Base-by-base conservation (phyloP, 2,888 invertebrate species). In the Synergus japonicus region DNA sequence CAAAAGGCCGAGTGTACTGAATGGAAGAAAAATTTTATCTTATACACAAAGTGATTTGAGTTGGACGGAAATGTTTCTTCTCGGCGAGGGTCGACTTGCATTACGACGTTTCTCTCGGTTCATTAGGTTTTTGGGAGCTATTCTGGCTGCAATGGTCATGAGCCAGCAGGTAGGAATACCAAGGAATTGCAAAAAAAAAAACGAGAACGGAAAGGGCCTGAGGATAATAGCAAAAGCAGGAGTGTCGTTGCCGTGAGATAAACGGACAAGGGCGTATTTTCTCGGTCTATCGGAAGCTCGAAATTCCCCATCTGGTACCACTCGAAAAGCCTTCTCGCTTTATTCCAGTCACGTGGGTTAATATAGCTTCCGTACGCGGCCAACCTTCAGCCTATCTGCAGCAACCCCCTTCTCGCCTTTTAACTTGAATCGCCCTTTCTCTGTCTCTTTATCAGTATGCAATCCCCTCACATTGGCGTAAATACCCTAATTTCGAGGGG, bases 321-420 rank as follows among this genome's bases (percentile, higher is more conserved):
- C 54, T 73, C 76, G 77, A 77, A 81, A 81, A 80, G 78, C 81
- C 78, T 81, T 78, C 67, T 76, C 80, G 79, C 84, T 84, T 85
- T 84, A 89, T 88, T 90, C 90, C 79, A 83, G 86, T 87, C 89
- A 89, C 89, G 89, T 86, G 86, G 86, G 80, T 83, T 84, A 88
- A 89, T 89, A 89, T 87, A 86, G 87, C 86, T 83, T 83, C 83
- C 83, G 83, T 87, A 86, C 87, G 85, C 86, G 85, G 82, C 76
- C 83, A 79, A 84, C 83, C 80, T 85, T 85, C 79, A 79, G 82
- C 85, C 79, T 83, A 81, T 78, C 76, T 69, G 13, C 44, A 66
- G 43, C 66, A 44, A 13, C 15, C 46, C 67, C 46, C 5, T 13
- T 15, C 46, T 46, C 29, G 29, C 54, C 29, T 9, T 9, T 54